A percentile compares a stretch with the other conserved stretches of the same genome.
Conservation (phyloP, 2,113 vertebrate genomes). For the Acrocephalus arundinaceus region DNA sequence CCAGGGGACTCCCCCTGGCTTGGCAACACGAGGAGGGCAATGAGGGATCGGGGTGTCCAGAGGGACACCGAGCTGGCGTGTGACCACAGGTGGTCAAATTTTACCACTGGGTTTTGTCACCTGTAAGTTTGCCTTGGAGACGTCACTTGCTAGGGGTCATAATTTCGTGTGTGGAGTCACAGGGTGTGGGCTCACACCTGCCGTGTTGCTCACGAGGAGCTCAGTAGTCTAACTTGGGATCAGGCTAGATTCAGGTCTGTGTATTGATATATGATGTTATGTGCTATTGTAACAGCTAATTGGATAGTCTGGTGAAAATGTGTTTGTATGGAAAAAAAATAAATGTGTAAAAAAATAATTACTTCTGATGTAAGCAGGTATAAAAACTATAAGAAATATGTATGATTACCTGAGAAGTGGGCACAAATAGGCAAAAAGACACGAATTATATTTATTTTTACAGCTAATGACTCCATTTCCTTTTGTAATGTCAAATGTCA, state of each 20-base stretch:
- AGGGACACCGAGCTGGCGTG: background rate
- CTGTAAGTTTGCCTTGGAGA: background rate
- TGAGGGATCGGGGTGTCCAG: background rate
- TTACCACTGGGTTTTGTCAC: background rate
- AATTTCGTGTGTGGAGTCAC: background rate
- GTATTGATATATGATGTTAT: background rate
- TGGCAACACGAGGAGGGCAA: background rate
- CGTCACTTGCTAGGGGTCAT: background rate
- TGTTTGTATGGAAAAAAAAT: background rate
- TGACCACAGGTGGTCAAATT: background rate
- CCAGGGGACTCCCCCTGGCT: background rate
- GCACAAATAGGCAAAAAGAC: conserved; percentile 6
- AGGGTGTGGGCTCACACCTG: background rate
- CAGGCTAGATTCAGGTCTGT: background rate
- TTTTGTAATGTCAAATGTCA: conserved; percentile 65
- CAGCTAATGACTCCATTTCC: conserved; percentile 45
- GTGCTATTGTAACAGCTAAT: background rate
- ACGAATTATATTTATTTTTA: conserved; percentile 59
- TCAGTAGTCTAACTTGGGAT: background rate
- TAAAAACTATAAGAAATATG: background rate
- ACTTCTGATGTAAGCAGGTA: conserved; percentile 25
- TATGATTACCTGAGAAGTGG: conserved; percentile 41
- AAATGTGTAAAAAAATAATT: background rate
- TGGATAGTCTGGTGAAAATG: background rate
- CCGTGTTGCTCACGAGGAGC: background rate